Evolutionary conservation across 2,797 vertebrate species (phyloP), one percentile per base, ranked within the genome.

Genomic region (Anguilla pacifica): DNA sequence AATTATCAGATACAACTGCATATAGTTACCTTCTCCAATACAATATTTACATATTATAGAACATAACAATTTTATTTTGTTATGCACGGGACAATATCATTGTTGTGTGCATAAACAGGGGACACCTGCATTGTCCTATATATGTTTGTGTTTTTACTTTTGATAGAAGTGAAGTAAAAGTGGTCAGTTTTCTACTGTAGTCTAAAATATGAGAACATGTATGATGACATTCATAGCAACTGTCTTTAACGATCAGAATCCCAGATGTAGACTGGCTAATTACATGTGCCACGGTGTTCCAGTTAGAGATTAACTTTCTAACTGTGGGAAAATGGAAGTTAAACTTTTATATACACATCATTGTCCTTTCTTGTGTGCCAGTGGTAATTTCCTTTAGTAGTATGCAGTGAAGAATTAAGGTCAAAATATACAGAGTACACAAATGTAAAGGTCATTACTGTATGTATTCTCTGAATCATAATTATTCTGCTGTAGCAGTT

Each of bases 321-420:
- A 83, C 83, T 83, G 86, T 77, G 57, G 79, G 67, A 53, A 70
- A 87, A 35, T 87, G 86, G 79, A 81, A 22, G 17, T 39, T 19
- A 83, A 53, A 4, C 57, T 84, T 51, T 81, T 85, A 53, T 53
- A 53, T 53, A 53, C 70, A 84, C 59, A 67, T 86, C 88, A 83
- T 67, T 67, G 19, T 85, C 59, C 55, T 49, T 64, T 35, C 39
- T 61, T 77, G 84, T 67, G 85, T 84, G 88, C 88, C 82, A 51
- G 11, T 39, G 85, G 35, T 28, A 70, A 28, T 86, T 55, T 57
- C 49, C 64, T 84, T 84, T 64, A 85, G 87, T 88, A 25, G 31
- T 35, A 72, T 79, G 67, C 81, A 84, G 86, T 55, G 72, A 59
- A 84, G 85, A 86, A 72, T 72, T 74, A 84, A 3, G 19, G 35